Evolutionary conservation across 1,140 invertebrate genomes (phyloP).

Genomic region (Bradynema listronoti): DNA sequence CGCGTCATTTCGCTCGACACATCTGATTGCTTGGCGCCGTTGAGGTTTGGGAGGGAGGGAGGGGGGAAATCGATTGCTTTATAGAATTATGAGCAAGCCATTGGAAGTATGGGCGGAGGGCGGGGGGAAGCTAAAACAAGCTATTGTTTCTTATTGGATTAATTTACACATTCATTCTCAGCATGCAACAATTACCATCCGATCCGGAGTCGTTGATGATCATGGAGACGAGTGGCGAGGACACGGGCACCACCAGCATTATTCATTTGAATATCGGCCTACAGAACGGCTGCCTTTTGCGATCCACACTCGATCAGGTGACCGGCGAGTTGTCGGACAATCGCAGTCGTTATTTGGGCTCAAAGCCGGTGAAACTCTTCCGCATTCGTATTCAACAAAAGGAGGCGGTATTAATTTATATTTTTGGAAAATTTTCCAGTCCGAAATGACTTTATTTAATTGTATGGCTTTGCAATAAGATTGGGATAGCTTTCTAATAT

Average conservation of each 20-base stretch:
- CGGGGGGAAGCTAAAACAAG: too few relatives aligned
- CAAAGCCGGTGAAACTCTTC: slow-evolving; percentile 88
- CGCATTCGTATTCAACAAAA: slow-evolving; percentile 86
- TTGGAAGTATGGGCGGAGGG: too few relatives aligned
- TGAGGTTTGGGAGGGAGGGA: slow-evolving; percentile 41
- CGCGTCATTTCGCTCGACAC: slow-evolving; percentile 94
- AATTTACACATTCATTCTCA: too few relatives aligned
- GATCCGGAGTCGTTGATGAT: slow-evolving; percentile 92
- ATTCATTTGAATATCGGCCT: slow-evolving; percentile 90
- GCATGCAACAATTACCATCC: slow-evolving; percentile 92
- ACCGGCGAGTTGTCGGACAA: slow-evolving; percentile 95
- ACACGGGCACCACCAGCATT: slow-evolving; percentile 64
- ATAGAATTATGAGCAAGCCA: too few relatives aligned
- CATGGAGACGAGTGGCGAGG: slow-evolving; percentile 72
- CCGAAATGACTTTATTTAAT: slow-evolving; percentile 4
- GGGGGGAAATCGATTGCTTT: too few relatives aligned
- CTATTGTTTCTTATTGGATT: too few relatives aligned
- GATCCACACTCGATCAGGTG: slow-evolving; percentile 89
- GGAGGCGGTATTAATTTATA: slow-evolving; percentile 72
- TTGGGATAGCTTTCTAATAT: too few relatives aligned
- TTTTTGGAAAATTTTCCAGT: not conserved
- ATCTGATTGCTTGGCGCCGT: slow-evolving; percentile 49
- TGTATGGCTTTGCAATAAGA: too few relatives aligned
- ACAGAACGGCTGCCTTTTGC: slow-evolving; percentile 87
- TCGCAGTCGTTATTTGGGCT: slow-evolving; percentile 86